Evolutionary conservation across 2,888 invertebrate species (phyloP), one percentile per base, ranked within the genome.

Genomic region (Atherix ibis): DNA sequence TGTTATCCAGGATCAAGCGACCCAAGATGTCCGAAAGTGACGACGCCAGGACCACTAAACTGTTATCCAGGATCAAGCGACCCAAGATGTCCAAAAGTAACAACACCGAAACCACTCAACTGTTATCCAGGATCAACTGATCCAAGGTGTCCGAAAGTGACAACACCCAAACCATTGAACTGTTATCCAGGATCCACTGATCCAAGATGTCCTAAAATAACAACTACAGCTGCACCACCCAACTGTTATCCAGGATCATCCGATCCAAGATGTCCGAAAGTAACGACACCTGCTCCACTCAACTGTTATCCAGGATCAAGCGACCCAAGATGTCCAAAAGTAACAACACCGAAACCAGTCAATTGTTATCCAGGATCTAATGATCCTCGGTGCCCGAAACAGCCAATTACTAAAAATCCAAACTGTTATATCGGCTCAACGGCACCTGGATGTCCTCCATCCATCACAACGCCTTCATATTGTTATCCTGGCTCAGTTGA

Each of bases 401-500:
- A 29, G 22, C 28, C 36, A 8, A 31, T 29, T 12, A 30, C 31
- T 3, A 19, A 36, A 48, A 25, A 37, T 14, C 29, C 28, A 8
- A 28, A 34, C 2, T 49, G 48, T 26, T 46, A 42, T 33, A 43
- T 44, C 10, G 48, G 47, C 5, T 44, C 48, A 15, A 43, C 39
- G 10, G 44, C 47, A 31, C 44, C 46, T 17, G 18, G 46, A 12
- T 46, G 48, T 30, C 35, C 46, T 4, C 39, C 43, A 9, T 34
- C 44, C 10, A 34, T 40, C 34, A 34, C 40, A 4, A 44, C 47
- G 3, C 45, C 40, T 18, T 48, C 47, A n/a, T 39, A 39, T 3
- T 58, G 57, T 34, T 56, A 48, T 27, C 54, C 54, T 5, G 58
- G 43, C 3, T 43, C 44, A 6, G 14, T 53, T 1, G 58, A 62